Evolutionary conservation across 2,888 invertebrate species (phyloP), one percentile per base, ranked within the genome.

Genomic region (Acanthosoma haemorrhoidale): DNA sequence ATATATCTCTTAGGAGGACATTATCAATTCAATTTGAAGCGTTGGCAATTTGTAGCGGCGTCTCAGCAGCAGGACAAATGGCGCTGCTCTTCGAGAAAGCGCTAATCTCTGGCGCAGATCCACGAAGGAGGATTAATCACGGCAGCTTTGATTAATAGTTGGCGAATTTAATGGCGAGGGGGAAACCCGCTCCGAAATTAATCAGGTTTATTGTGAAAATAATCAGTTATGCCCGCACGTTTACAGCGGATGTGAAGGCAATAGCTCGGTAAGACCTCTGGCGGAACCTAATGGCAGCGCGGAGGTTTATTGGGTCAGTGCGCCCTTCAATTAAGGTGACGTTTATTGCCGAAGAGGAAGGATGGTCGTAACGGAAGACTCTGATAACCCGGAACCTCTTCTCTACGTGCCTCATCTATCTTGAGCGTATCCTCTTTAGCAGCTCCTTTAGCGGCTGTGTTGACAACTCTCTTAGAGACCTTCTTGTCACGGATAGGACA

Each of bases 21-120:
- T 51, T 51, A 51, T 25, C 51, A n/a, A 51, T 25, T 51, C 51
- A 51, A 51, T 51, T n/a, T n/a, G n/a, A n/a, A n/a, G n/a, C n/a
- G n/a, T n/a, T 51, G 51, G 25, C 51, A 21, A 25, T 51, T 51
- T 6, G 25, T 13, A n/a, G 21, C 13, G 13, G n/a, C 13, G 29
- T 25, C 8, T 21, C 51, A 25, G 29, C 51, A 25, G 29, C 51
- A 51, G 21, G 4, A 13, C n/a, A 25, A n/a, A n/a, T n/a, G n/a
- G n/a, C n/a, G n/a, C n/a, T 25, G n/a, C 25, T 25, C n/a, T 51
- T 29, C 13, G 3, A 0, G 18, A 21, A n/a, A n/a, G 11, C 13
- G 3, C 41, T 43, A 21, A 43, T 51, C 51, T 51, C n/a, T 13
- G 6, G 25, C 21, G n/a, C 9, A 13, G 43, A 51, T 51, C 43